phyloP scores from a whole-genome alignment of 2,888 invertebrate genomes.

The Rambutsinella grinnellia region DNA sequence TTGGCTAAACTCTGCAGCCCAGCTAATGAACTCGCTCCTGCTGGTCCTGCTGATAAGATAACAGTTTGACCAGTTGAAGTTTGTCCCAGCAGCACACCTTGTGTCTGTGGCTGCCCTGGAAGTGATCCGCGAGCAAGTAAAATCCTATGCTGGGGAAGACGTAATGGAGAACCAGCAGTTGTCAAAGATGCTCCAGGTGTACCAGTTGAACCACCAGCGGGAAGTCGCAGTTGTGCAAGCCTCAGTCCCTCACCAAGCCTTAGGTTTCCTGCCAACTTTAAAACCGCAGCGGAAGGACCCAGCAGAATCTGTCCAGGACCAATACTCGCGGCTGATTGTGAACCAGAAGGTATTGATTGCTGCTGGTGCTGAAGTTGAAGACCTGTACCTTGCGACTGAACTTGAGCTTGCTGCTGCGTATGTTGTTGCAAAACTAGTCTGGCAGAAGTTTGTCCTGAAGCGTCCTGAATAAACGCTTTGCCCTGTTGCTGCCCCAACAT shows the following conservation, averaged over 20 bases:
- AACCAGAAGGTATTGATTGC: background rate
- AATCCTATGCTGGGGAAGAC: slow-evolving; percentile 63
- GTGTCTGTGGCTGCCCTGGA: slow-evolving; percentile 55
- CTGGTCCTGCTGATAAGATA: slow-evolving; percentile 60
- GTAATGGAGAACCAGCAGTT: slow-evolving; percentile 10
- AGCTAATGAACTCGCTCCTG: slow-evolving; percentile 30
- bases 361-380: background rate
- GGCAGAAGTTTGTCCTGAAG: background rate
- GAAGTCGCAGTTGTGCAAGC: slow-evolving; percentile 58
- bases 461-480: slow-evolving; percentile 20
- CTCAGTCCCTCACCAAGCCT: slow-evolving; percentile 60
- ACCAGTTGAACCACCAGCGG: slow-evolving; percentile 12
- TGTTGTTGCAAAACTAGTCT: slow-evolving; percentile 20
- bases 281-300: slow-evolving; percentile 22
- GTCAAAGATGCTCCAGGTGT: slow-evolving; percentile 16
- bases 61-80: slow-evolving; percentile 65
- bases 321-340: slow-evolving; percentile 1
- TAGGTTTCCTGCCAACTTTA: slow-evolving; percentile 47
- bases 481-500: slow-evolving; percentile 10
- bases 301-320: slow-evolving; percentile 28
- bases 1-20: slow-evolving; percentile 25
- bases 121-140: slow-evolving; percentile 57
- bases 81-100: slow-evolving; percentile 63
- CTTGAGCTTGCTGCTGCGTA: background rate
- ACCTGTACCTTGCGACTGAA: background rate